Percentiles rank a stretch among this genome's conserved stretches.
These are phyloP conservation scores for Aptenodytes patagonicus DNA, from an alignment of 2,113 vertebrate genomes.

Conservation along the genomic window DNA sequence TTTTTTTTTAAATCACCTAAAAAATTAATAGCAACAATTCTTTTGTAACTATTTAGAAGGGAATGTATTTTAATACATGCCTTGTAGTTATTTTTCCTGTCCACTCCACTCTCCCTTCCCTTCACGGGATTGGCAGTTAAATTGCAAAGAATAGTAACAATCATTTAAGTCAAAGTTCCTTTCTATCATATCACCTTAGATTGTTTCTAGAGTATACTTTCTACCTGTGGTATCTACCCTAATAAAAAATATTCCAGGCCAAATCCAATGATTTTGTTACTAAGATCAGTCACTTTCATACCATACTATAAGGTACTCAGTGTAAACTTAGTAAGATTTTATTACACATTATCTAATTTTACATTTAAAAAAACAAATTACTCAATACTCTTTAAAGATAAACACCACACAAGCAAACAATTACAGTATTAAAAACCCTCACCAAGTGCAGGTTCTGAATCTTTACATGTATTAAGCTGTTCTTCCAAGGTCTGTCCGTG, in stretches of 20 bases:
- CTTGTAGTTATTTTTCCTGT: neutral
- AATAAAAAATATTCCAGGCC: neutral
- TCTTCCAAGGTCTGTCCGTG: slow-evolving; percentile 42
- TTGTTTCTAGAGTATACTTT: neutral
- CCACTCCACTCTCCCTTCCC: neutral
- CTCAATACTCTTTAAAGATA: neutral
- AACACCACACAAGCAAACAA: neutral
- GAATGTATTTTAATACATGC: neutral
- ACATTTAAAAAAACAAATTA: neutral
- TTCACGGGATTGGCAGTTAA: neutral
- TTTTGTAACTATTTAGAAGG: neutral
- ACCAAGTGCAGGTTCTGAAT: slow-evolving; percentile 62
- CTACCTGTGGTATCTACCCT: neutral
- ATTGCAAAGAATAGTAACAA: neutral
- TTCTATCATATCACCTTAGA: neutral
- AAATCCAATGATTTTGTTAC: neutral
- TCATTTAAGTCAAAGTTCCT: neutral
- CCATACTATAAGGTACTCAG: neutral
- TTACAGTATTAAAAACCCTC: neutral
- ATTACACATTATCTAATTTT: neutral
- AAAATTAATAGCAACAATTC: neutral
- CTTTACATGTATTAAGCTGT: slow-evolving; percentile 47
- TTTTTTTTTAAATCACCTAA: neutral
- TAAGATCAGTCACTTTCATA: neutral
- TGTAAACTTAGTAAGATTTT: neutral